These are phyloP conservation scores for Lycocerus yunnanus DNA, from an alignment of 2,888 invertebrate genomes.

Conservation along the genomic window DNA sequence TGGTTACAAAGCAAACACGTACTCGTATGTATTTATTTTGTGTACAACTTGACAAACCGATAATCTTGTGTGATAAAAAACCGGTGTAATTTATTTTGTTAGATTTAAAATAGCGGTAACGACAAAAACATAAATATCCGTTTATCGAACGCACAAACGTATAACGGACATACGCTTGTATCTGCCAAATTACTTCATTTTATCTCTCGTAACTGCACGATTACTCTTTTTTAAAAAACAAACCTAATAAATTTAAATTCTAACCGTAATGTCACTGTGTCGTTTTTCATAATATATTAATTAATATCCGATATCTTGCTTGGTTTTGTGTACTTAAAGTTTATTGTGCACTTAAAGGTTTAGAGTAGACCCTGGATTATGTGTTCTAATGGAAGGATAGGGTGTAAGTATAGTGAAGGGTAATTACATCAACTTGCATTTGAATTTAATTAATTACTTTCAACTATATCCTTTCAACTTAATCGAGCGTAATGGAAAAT, in stretches of 20 bases:
- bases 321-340: background rate
- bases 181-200: conserved; percentile 1
- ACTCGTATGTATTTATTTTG: background rate
- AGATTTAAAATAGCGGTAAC: background rate
- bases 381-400: background rate
- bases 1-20: background rate
- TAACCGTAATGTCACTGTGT: background rate
- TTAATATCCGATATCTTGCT: background rate
- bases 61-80: background rate
- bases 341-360: background rate
- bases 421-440: background rate
- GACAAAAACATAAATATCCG: conserved; percentile 1
- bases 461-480: background rate
- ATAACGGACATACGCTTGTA: background rate
- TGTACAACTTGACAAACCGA: background rate
- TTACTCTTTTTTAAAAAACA: background rate
- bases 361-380: background rate
- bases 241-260: background rate
- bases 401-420: background rate
- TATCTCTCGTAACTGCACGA: background rate
- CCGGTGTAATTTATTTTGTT: background rate
- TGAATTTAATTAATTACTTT: background rate
- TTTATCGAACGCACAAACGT: background rate
- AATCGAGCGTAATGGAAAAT: background rate
- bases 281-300: background rate